phyloP scores from a whole-genome alignment of 2,888 invertebrate species.

The Hylaea fasciaria region DNA sequence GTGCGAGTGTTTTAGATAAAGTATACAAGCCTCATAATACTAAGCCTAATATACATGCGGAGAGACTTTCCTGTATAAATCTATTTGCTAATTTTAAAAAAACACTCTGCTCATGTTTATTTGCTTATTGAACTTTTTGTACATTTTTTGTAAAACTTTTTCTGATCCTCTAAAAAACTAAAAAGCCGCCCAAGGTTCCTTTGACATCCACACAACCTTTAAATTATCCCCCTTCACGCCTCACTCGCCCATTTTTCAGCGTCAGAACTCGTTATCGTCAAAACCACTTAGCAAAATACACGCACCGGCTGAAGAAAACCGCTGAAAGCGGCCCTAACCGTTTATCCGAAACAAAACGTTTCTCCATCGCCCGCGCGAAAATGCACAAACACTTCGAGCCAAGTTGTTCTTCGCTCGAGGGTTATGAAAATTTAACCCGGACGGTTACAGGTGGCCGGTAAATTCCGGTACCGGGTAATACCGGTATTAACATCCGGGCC shows the following conservation, averaged over 20 bases:
- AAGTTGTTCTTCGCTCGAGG: constrained; percentile 54
- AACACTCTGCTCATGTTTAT: no score
- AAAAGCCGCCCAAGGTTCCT: background rate
- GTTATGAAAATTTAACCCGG: constrained; percentile 70
- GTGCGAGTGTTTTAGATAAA: no score
- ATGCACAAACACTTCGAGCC: constrained; percentile 65
- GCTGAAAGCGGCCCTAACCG: constrained; percentile 29
- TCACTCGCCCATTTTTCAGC: constrained; percentile 22
- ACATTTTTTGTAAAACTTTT: background rate
- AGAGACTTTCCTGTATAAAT: no score
- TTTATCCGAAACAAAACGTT: constrained; percentile 22
- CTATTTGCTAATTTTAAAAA: no score
- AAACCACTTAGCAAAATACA: constrained; percentile 38
- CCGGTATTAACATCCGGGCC: constrained; percentile 51
- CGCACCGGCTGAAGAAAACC: constrained; percentile 32
- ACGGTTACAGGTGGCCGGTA: constrained; percentile 75
- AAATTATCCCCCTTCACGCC: constrained; percentile 17
- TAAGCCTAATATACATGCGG: no score
- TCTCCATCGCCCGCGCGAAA: constrained; percentile 43
- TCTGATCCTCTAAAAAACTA: background rate
- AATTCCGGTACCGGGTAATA: constrained; percentile 65
- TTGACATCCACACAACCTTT: constrained; percentile 2
- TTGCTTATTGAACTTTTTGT: no score
- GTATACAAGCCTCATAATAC: no score
- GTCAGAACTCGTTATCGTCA: constrained; percentile 34